Base-by-base conservation (phyloP, 2,113 vertebrate genomes). In the Drymodes brunneopygia region DNA sequence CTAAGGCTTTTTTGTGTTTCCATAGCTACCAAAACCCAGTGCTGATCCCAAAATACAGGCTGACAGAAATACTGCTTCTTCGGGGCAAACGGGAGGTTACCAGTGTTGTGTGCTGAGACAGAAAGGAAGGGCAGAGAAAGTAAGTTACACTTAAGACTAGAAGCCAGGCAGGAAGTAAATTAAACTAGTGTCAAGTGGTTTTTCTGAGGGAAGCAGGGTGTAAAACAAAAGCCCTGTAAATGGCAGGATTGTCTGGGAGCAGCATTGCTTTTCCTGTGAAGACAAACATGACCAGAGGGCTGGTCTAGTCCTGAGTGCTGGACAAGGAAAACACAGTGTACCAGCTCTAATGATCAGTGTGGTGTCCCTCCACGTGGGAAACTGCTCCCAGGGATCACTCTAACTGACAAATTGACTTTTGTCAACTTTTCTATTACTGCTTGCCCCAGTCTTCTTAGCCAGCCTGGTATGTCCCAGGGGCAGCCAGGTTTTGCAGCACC, bases 1-100 rank as follows among this genome's bases (percentile, higher is more conserved):
- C 93, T 88, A 83, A 56, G 77, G 81, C 56, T 79, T 66, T 82
- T 65, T 89, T 33, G 6, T 95, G 96, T 96, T 96, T 90, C 95
- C 64, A 69, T 94, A 90, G 82, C 61, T 93, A 65, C 88, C 21
- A 2, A 58, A 95, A 42, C 28, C 74, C 42, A 70, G 29, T 60
- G 67, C 75, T 85, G 86, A 48, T 73, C 29, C 28, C 57, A 38
- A 89, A 93, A 82, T 44, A n/a, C 1, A 11, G 17, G 36, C 87
- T 88, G 73, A 83, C 35, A 75, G 51, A 85, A 45, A 5, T 69
- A 15, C 18, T 88, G 66, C 48, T 40, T 16, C 42, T 67, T 47
- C 4, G 33, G 66, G 69, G 29, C 83, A 91, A 56, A 44, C 2
- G 10, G 15, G 35, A 50, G 28, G 9, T n/a, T 48, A n/a, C 11